Conservation (phyloP, 1,140 invertebrate genomes). For the Aporrectodea caliginosa region DNA sequence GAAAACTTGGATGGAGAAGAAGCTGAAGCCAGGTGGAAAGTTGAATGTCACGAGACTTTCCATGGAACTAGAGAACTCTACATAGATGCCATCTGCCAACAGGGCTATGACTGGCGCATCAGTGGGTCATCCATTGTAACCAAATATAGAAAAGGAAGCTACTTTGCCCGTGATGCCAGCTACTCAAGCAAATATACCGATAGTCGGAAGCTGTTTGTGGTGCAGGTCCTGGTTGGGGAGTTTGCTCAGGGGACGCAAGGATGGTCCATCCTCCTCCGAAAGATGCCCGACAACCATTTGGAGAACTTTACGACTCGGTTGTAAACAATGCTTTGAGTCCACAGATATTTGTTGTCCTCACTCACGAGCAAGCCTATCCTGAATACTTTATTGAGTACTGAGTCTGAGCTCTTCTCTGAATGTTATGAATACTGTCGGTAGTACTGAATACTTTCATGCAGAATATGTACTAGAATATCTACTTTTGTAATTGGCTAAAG, state of each 20-base stretch:
- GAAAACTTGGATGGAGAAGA: background rate
- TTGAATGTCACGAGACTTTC: slow-evolving; percentile 22
- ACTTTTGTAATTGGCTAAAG: no score
- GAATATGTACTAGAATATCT: no score
- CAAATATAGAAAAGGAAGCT: slow-evolving; percentile 44
- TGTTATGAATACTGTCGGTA: no score
- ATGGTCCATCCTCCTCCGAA: slow-evolving; percentile 40
- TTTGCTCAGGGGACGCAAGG: slow-evolving; percentile 35
- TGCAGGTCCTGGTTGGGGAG: slow-evolving; percentile 42
- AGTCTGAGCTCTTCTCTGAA: no score
- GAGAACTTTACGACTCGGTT: slow-evolving; percentile 45
- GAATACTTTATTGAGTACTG: slow-evolving; percentile 46
- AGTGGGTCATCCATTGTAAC: slow-evolving; percentile 35
- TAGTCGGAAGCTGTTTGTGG: slow-evolving; percentile 29
- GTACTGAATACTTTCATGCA: no score
- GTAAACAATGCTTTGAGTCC: slow-evolving; percentile 42
- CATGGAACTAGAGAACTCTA: slow-evolving; percentile 26
- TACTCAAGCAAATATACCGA: slow-evolving; percentile 33
- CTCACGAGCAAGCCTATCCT: slow-evolving; percentile 45
- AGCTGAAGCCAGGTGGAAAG: slow-evolving; percentile 11
- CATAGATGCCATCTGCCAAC: slow-evolving; percentile 29
- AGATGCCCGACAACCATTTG: slow-evolving; percentile 32
- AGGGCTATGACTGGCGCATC: slow-evolving; percentile 33
- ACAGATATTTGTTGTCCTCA: slow-evolving; percentile 45
- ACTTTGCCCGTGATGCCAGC: slow-evolving; percentile 43